A percentile compares a stretch with the other conserved stretches of the same genome.
phyloP scores from a whole-genome alignment of 64 coral and sea anemone genomes.

The Stichodactyla mertensii region DNA sequence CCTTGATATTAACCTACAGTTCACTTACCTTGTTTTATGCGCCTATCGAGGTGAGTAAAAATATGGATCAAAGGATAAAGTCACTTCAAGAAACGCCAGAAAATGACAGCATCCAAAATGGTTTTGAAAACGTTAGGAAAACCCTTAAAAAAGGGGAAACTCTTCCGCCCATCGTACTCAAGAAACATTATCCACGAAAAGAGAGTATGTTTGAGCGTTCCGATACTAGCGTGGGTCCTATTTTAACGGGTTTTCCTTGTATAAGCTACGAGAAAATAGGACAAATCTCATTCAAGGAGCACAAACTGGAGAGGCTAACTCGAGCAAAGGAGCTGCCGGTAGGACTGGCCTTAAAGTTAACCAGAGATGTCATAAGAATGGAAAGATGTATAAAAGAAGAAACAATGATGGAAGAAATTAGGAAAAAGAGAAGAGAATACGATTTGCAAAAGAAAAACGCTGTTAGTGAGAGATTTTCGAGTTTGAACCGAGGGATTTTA shows the following conservation, averaged over 20 bases:
- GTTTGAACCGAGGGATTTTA: background rate
- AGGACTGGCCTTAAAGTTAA: background rate
- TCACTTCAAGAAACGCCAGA: no score
- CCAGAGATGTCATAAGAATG: background rate
- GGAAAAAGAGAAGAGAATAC: conserved; percentile 3
- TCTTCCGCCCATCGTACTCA: background rate
- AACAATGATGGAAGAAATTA: background rate
- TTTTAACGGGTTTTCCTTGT: background rate
- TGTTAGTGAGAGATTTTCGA: background rate
- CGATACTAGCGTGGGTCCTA: background rate
- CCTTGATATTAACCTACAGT: no score
- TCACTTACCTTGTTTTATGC: no score
- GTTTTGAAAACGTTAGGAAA: background rate
- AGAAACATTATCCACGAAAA: background rate
- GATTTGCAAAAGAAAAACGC: background rate
- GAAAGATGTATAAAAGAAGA: background rate
- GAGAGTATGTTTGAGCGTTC: background rate
- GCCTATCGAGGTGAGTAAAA: no score
- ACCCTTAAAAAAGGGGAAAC: background rate
- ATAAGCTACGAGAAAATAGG: background rate
- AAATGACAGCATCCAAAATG: background rate
- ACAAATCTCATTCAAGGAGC: background rate
- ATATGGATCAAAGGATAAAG: no score
- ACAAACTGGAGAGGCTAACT: background rate
- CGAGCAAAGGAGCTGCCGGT: background rate